Conservation (phyloP, 2,113 vertebrate species). For the Oophaga pumilio region DNA sequence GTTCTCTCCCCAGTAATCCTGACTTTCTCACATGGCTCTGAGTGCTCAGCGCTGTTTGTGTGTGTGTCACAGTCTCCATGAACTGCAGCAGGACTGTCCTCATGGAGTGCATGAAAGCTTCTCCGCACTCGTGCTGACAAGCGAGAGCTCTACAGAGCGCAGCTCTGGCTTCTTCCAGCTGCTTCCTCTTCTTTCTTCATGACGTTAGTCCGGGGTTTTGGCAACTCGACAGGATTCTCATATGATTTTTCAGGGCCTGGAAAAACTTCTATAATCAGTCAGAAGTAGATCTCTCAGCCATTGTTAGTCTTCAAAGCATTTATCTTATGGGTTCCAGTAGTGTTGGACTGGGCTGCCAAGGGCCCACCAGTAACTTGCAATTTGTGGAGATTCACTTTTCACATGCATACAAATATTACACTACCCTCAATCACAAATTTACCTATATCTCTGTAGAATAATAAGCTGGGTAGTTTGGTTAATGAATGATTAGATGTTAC, state of each 20-base stretch:
- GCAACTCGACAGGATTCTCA: conserved; percentile 13
- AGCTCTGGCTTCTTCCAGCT: conserved; percentile 50
- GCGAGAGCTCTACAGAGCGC: conserved; percentile 11
- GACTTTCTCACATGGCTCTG: background rate
- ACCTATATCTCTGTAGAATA: too few relatives aligned
- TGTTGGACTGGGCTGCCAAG: too few relatives aligned
- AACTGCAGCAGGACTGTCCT: background rate
- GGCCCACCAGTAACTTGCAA: too few relatives aligned
- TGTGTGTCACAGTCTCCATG: background rate
- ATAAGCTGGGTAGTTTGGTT: too few relatives aligned
- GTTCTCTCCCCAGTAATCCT: background rate
- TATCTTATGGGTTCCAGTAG: background rate
- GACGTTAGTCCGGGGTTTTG: conserved; percentile 14
- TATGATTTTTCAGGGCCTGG: background rate
- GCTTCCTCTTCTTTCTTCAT: conserved; percentile 6
- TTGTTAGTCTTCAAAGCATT: background rate
- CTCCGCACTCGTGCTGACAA: background rate
- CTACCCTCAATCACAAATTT: too few relatives aligned
- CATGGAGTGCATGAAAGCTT: conserved; percentile 18
- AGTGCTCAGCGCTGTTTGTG: background rate
- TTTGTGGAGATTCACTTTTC: too few relatives aligned
- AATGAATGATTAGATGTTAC: too few relatives aligned
- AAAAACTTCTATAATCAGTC: background rate
- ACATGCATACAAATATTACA: too few relatives aligned
- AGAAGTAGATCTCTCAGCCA: background rate